Conservation (phyloP, 2,888 invertebrate genomes). For the Apodemia mormo region DNA sequence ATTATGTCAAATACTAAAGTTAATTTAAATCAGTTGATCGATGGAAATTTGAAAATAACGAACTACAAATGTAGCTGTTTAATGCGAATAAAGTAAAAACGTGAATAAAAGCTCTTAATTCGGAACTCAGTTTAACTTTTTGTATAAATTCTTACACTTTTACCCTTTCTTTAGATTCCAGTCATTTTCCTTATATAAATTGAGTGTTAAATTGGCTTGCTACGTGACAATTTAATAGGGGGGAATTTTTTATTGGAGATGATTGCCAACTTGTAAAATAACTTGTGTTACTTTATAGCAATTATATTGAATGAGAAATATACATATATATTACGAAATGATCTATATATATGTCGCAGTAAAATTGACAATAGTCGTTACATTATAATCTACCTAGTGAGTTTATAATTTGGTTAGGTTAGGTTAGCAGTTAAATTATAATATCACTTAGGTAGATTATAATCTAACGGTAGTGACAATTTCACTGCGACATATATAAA, state of each 20-base stretch:
- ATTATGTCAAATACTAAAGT: too few relatives aligned
- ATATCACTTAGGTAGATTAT: too few relatives aligned
- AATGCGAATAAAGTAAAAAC: constrained; percentile 3
- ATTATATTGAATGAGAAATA: not conserved
- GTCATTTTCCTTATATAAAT: constrained; percentile 54
- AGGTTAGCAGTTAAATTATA: too few relatives aligned
- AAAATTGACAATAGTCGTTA: too few relatives aligned
- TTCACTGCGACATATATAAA: too few relatives aligned
- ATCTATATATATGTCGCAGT: too few relatives aligned
- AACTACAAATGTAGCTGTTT: not conserved
- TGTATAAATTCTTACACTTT: constrained; percentile 27
- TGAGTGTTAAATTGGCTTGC: constrained; percentile 67
- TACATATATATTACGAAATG: too few relatives aligned
- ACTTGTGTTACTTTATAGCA: not conserved
- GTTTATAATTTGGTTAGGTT: too few relatives aligned
- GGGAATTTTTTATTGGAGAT: constrained; percentile 31
- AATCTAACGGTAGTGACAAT: too few relatives aligned
- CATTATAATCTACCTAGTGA: too few relatives aligned
- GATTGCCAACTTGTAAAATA: constrained; percentile 24
- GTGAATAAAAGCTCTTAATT: constrained; percentile 25
- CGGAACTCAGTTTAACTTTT: constrained; percentile 28
- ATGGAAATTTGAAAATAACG: not conserved
- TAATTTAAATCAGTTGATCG: not conserved
- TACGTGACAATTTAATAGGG: constrained; percentile 61
- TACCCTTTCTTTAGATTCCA: constrained; percentile 37